Evolutionary conservation across 2,888 invertebrate species (phyloP).

Genomic region (Eueremaeus valkanovi): DNA sequence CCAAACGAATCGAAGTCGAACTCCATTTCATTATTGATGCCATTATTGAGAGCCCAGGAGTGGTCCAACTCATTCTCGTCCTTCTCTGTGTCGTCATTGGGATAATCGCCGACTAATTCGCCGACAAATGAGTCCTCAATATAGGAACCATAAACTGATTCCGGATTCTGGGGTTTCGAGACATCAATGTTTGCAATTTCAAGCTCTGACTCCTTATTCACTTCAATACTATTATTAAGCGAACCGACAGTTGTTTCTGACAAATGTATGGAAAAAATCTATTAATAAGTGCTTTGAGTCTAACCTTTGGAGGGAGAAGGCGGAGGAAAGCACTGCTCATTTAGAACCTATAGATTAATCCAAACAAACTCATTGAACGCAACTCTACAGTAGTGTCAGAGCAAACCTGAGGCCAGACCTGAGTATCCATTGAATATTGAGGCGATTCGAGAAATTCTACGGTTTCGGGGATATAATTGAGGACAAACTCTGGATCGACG

Average conservation of each 20-base stretch:
- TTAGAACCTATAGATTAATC: background rate
- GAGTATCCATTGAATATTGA: constrained; percentile 8
- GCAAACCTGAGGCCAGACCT: constrained; percentile 24
- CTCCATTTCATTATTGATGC: constrained; percentile 40
- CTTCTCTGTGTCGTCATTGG: constrained; percentile 49
- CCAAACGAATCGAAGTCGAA: constrained; percentile 45
- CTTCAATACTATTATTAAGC: background rate
- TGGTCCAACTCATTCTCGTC: constrained; percentile 26
- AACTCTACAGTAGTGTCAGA: no score
- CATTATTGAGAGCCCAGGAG: constrained; percentile 17
- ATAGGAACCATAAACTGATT: constrained; percentile 44
- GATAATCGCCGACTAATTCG: constrained; percentile 44
- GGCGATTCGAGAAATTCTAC: constrained; percentile 48
- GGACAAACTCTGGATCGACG: constrained; percentile 44
- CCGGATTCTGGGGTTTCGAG: constrained; percentile 42
- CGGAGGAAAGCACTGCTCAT: background rate
- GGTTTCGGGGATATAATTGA: constrained; percentile 46
- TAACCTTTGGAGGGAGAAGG: constrained; percentile 17
- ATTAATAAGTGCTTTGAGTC: constrained; percentile 4
- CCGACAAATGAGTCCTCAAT: constrained; percentile 46
- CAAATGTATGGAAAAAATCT: background rate
- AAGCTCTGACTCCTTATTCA: constrained; percentile 23
- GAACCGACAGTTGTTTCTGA: constrained; percentile 22
- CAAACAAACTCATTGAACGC: background rate
- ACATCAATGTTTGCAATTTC: constrained; percentile 15